A percentile compares a stretch with the other conserved stretches of the same genome.
Evolutionary conservation across 2,888 invertebrate genomes (phyloP).

Genomic region (Nemapogon koenigi): DNA sequence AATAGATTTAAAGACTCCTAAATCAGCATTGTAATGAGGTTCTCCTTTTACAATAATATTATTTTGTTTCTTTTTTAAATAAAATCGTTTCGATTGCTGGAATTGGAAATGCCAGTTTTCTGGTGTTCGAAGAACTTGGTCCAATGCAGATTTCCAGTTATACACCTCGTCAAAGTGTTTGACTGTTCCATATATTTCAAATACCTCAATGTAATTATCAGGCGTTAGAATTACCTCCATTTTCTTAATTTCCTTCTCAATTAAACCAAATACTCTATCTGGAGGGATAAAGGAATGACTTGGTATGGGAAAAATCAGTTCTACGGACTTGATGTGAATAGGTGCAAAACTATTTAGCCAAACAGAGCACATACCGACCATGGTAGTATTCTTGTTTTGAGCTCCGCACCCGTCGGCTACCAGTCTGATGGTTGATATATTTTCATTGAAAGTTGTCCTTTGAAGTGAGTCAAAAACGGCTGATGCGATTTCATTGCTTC

Average conservation of each 20-base stretch:
- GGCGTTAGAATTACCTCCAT: neutral
- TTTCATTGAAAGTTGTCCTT: conserved; percentile 15
- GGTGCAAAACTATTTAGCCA: conserved; percentile 12
- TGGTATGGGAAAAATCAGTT: conserved; percentile 14
- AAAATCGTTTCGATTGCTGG: too few species aligned
- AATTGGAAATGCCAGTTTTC: neutral
- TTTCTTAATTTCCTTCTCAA: conserved; percentile 11
- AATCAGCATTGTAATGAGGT: too few species aligned
- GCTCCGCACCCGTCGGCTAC: conserved; percentile 22
- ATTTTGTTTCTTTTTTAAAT: too few species aligned
- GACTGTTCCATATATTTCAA: conserved; percentile 7
- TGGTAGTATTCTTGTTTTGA: conserved; percentile 20
- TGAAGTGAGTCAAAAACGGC: conserved; percentile 11
- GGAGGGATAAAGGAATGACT: conserved; percentile 16
- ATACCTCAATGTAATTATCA: conserved; percentile 8
- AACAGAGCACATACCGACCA: conserved; percentile 20
- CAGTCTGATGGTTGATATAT: conserved; percentile 16
- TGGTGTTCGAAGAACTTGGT: conserved; percentile 2
- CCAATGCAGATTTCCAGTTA: conserved; percentile 17
- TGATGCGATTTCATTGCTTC: conserved; percentile 13
- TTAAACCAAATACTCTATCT: conserved; percentile 14
- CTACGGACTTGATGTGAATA: conserved; percentile 11
- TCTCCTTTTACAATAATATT: too few species aligned
- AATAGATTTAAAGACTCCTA: too few species aligned
- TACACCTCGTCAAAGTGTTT: neutral